These are phyloP conservation scores for Corbicula japonica DNA, from an alignment of 2,888 invertebrate genomes.

Conservation along the genomic window DNA sequence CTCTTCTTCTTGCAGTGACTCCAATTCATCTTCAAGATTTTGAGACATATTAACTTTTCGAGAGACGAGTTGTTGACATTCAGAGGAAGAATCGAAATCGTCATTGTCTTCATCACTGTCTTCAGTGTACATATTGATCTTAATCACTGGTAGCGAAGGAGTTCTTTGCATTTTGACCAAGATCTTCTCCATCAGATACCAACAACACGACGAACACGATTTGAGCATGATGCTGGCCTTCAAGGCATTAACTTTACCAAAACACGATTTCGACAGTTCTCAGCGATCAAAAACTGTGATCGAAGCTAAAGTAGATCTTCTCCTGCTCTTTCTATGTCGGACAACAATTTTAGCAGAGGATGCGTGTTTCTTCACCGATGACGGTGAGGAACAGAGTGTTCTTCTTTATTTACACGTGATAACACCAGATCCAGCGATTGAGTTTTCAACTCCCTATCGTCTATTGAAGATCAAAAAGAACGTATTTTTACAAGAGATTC, in stretches of 20 bases:
- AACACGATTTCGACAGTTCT: not conserved
- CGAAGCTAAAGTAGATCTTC: slow-evolving; percentile 1
- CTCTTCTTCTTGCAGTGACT: not conserved
- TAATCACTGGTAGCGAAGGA: not conserved
- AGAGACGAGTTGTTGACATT: not conserved
- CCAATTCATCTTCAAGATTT: not conserved
- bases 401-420: slow-evolving; percentile 19
- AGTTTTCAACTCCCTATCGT: slow-evolving; percentile 6
- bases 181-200: not conserved
- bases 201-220: not conserved
- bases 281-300: slow-evolving; percentile 9
- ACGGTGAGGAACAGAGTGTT: slow-evolving; percentile 5
- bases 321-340: slow-evolving; percentile 10
- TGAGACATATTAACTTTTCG: not conserved
- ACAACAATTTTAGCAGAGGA: not conserved
- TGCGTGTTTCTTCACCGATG: not conserved
- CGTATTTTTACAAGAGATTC: slow-evolving; percentile 3
- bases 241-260: slow-evolving; percentile 24
- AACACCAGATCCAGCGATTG: not conserved
- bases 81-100: not conserved
- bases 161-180: not conserved
- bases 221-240: slow-evolving; percentile 1
- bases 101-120: slow-evolving; percentile 6
- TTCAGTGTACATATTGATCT: slow-evolving; percentile 26
- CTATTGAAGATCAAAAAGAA: slow-evolving; percentile 13